Evolutionary conservation across 2,888 invertebrate species (phyloP), one percentile per base, ranked within the genome.

Genomic region (Idaea biselata): DNA sequence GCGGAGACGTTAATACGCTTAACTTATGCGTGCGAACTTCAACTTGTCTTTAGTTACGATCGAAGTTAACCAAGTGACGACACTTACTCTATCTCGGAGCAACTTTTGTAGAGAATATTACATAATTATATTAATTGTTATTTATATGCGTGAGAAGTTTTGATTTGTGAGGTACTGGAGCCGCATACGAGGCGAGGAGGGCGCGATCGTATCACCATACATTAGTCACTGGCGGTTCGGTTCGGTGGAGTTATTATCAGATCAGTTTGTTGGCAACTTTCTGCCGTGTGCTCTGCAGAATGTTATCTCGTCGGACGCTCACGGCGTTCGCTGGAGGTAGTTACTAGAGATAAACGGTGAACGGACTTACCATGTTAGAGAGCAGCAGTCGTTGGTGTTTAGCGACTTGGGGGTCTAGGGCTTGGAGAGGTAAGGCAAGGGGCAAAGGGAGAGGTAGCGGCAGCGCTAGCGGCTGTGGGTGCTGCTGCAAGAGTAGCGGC

Each of bases 321-420:
- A 71, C 74, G 73, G 75, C 70, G 68, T 14, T 44, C 8, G 66
- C 66, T 58, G 31, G 57, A 62, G 72, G 70, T 66, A 67, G 68
- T 69, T 65, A 62, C 64, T 71, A 64, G 64, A 63, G 75, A 77
- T 74, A 78, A 82, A 76, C 79, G 79, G 81, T 77, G 79, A 80
- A 75, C 59, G 67, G 58, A 90, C 90, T 92, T 86, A 92, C 92
- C 92, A 92, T 92, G 89, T 92, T 92, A 87, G 92, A 91, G 91
- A 92, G 91, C 91, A 91, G 91, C 88, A 90, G 85, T 72, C 90
- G 86, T 79, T 90, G 91, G 81, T 90, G 90, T 87, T 92, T 92
- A 88, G 86, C 90, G 83, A 89, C 77, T 86, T 91, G 91, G 73
- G 89, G 88, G 74, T 91, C 91, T 80, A 91, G 84, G 84, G 89